Percentiles rank a stretch among this genome's conserved stretches.
Evolutionary conservation across 2,113 vertebrate species (phyloP).

Genomic region (Coreoperca whiteheadi): DNA sequence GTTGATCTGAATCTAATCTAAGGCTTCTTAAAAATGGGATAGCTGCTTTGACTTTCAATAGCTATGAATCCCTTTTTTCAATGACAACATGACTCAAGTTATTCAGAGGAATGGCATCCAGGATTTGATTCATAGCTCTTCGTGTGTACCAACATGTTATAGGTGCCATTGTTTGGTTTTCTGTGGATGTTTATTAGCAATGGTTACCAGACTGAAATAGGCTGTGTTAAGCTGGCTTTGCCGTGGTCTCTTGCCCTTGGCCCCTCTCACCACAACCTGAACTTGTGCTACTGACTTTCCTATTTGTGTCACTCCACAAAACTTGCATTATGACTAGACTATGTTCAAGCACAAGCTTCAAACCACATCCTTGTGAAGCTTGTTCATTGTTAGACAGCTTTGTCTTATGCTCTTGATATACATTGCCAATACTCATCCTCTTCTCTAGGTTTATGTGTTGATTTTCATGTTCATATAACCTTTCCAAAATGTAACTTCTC

Average conservation of each 20-base stretch:
- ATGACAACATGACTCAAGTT: background rate
- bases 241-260: constrained; percentile 40
- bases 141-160: constrained; percentile 20
- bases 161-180: constrained; percentile 30
- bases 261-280: constrained; percentile 49
- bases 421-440: background rate
- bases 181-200: constrained; percentile 23
- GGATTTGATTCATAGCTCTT: background rate
- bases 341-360: constrained; percentile 5
- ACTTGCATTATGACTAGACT: constrained; percentile 30
- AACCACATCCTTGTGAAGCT: constrained; percentile 35
- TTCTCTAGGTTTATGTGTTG: background rate
- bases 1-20: constrained; percentile 9
- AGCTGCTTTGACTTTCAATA: constrained; percentile 2
- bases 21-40: background rate
- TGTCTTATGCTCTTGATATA: background rate
- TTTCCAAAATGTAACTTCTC: background rate
- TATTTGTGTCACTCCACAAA: constrained; percentile 51
- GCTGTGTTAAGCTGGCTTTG: constrained; percentile 64
- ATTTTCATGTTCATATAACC: background rate
- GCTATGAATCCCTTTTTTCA: constrained; percentile 14
- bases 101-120: background rate
- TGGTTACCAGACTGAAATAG: constrained; percentile 63
- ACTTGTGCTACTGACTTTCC: constrained; percentile 38
- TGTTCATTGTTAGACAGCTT: background rate